Evolutionary conservation across 2,888 invertebrate species (phyloP).

Genomic region (Lepidonotus clava): DNA sequence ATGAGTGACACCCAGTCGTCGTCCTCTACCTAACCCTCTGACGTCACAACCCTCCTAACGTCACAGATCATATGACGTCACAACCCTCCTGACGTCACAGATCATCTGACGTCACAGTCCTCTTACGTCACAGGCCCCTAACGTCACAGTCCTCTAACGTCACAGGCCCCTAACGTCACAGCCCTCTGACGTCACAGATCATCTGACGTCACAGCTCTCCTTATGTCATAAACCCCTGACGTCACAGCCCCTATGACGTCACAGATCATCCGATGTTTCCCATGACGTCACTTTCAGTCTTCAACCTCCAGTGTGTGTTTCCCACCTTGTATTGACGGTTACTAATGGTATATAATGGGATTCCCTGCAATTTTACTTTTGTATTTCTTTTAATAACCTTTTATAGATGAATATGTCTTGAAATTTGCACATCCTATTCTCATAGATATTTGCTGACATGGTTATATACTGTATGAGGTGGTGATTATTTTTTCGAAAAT

Average conservation of each 20-base stretch:
- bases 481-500: too few species aligned
- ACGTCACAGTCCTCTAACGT: neutral
- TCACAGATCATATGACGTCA: neutral
- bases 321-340: too few species aligned
- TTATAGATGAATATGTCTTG: too few species aligned
- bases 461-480: too few species aligned
- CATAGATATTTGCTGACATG: too few species aligned
- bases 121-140: neutral
- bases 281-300: too few species aligned
- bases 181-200: neutral
- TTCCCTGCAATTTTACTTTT: too few species aligned
- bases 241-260: neutral
- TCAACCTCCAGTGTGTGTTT: too few species aligned
- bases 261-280: neutral
- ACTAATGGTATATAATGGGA: too few species aligned
- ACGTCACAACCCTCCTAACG: neutral
- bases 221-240: neutral
- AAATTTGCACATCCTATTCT: too few species aligned
- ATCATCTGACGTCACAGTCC: neutral
- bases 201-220: neutral
- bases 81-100: neutral
- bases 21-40: conserved; percentile 14
- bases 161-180: neutral
- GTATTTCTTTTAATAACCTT: too few species aligned
- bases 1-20: conserved; percentile 20